Conservation (phyloP, 2,113 vertebrate genomes). For the Thinocorus orbignyianus region DNA sequence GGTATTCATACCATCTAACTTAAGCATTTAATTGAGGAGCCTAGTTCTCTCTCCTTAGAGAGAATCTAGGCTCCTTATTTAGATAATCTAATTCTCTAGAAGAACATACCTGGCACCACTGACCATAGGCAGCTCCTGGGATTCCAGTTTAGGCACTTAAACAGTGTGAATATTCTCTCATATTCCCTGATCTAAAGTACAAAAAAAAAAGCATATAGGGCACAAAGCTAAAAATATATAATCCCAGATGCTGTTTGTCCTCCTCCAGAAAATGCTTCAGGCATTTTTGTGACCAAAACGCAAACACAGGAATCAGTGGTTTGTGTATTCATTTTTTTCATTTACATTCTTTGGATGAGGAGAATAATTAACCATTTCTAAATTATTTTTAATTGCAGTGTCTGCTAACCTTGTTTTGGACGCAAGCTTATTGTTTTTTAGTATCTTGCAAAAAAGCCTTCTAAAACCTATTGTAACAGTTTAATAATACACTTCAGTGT, state of each 20-base stretch:
- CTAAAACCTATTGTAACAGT: not conserved
- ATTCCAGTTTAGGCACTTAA: not conserved
- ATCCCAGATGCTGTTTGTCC: not conserved
- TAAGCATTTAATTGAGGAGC: slow-evolving; percentile 25
- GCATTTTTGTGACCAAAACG: fast-evolving
- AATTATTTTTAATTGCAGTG: not conserved
- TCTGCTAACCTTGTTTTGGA: not conserved
- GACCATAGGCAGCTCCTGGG: not conserved
- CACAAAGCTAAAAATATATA: not conserved
- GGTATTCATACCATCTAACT: not conserved
- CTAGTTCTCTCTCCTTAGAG: slow-evolving; percentile 14
- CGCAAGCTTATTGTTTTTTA: not conserved
- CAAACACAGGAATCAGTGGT: not conserved
- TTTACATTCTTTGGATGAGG: not conserved
- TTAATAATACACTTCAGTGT: not conserved
- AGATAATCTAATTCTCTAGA: slow-evolving; percentile 36
- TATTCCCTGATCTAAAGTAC: not conserved
- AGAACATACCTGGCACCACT: not conserved
- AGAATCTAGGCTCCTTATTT: slow-evolving; percentile 21
- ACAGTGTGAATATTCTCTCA: not conserved
- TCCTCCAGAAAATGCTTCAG: fast-evolving
- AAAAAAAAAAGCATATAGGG: not conserved
- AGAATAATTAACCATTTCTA: not conserved
- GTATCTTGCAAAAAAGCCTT: not conserved
- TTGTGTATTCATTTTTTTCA: not conserved